Evolutionary conservation across 2,113 vertebrate species (phyloP), one percentile per base, ranked within the genome.

Genomic region (Zosterops pallidus): DNA sequence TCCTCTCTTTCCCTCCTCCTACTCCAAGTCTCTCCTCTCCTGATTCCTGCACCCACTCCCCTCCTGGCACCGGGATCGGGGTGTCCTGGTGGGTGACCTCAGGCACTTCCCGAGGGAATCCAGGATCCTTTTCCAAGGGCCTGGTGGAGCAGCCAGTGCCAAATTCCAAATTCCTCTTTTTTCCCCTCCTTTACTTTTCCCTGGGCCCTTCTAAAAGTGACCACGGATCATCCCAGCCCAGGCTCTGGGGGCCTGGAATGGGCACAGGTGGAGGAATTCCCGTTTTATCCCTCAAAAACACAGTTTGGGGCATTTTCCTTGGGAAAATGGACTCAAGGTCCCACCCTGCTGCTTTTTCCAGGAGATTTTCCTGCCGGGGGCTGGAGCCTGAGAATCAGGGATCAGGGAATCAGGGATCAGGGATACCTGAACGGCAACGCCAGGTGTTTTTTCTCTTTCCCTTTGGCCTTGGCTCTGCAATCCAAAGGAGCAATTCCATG

Each of bases 401-500:
- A 4, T n/a, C 11, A 10, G 74, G 70, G 14, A 21, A 26, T 55
- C 0, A 47, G 46, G 46, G 46, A 47, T 12, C 12, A 3, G 20
- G 60, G 60, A 49, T 96, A 95, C 96, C 96, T 97, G 95, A 97
- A 97, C 0, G 91, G 87, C 42, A 96, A 62, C 62, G 35, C 28
- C 29, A 89, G 96, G 67, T 77, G 83, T 12, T 81, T 97, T 94
- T 76, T 98, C 83, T 97, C 97, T 75, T 87, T 98, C 25, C 83
- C 92, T 55, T 90, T 97, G 24, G 83, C 88, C 33, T 97, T 96
- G 91, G 81, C 78, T 95, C 97, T 98, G 97, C 93, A 97, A 98
- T 88, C 75, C 90, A 81, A 97, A 94, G 84, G 49, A 92, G 53
- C 12, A 1, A 87, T 71, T 79, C 85, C 57, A 41, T 70, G 65